A percentile compares a stretch with the other conserved stretches of the same genome.
Evolutionary conservation across 2,888 invertebrate genomes (phyloP).

Genomic region (Heliconius charithonia): DNA sequence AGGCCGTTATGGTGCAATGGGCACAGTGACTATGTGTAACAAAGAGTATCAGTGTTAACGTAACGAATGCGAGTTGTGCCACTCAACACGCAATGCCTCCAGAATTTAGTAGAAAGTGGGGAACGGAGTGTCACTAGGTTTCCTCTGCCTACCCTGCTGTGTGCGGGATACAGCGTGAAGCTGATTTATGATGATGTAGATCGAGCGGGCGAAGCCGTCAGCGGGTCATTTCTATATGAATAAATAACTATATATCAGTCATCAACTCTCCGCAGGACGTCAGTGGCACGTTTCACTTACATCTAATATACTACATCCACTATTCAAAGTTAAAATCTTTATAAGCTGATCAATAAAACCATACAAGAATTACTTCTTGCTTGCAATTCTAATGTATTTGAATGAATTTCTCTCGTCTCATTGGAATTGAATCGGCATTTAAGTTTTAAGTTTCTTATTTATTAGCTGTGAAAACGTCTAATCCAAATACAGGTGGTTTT

Average conservation of each 20-base stretch:
- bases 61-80: too few relatives aligned
- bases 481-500: conserved; percentile 35
- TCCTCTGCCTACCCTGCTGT: too few relatives aligned
- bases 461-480: conserved; percentile 45
- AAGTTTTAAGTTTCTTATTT: conserved; percentile 51
- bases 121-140: too few relatives aligned
- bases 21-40: too few relatives aligned
- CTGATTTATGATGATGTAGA: too few relatives aligned
- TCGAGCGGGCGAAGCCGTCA: background rate
- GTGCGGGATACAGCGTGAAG: too few relatives aligned
- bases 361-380: conserved; percentile 46
- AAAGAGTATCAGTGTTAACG: too few relatives aligned
- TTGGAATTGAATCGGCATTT: conserved; percentile 73
- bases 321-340: conserved; percentile 35
- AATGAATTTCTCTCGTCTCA: conserved; percentile 63
- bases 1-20: too few relatives aligned
- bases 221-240: background rate
- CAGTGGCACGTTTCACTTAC: conserved; percentile 7
- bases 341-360: conserved; percentile 55
- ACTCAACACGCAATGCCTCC: too few relatives aligned
- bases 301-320: conserved; percentile 1
- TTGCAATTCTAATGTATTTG: conserved; percentile 56
- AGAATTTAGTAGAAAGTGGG: too few relatives aligned
- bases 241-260: conserved; percentile 10
- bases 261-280: conserved; percentile 4